Base-by-base conservation (phyloP, 1,140 invertebrate species). In the Drosophila mauritiana region DNA sequence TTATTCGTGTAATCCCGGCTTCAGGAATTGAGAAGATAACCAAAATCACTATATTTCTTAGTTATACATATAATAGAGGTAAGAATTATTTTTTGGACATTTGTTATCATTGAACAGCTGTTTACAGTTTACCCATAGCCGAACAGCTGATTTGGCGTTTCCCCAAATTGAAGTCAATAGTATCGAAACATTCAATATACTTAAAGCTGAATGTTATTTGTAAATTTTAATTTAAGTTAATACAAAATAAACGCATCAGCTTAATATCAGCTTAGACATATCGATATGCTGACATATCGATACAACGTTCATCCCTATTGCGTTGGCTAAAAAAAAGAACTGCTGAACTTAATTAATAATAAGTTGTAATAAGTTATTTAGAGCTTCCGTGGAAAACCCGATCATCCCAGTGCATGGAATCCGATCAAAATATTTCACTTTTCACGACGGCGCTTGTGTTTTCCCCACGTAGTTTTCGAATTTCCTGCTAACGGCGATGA, bases 321-420 rank as follows among this genome's bases (percentile, higher is more conserved):
- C 58, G 58, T 62, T 62, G 49, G 31, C 58, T 53, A 22, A 27
- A 62, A 52, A 49, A 51, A 52, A 22, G 2, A 22, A 52, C 15
- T 36, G 49, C 36, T 36, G 49, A 52, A 52, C 49, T 62, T 62
- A 62, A 62, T 62, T 62, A 53, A 12, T 17, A 51, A 51, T n/a
- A 34, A 62, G 25, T 22, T n/a, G 25, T 42, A 53, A 37, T 42
- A 62, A 53, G 15, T 53, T 53, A 37, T 62, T 25, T 27, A n/a
- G 5, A 37, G 31, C 48, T 55, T 51, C 48, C 53, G 37, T 65
- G 64, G 48, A 40, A 34, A 36, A 36, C 36, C 31, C 17, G 15
- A 10, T 37, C 1, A 13, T 37, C 13, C 5, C 6, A 12, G 37
- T 25, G 42, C 13, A 11, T 15, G 27, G 20, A 64, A 65, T 2